Conservation (phyloP, 2,797 vertebrate genomes). For the Bryconaethiops microstoma region DNA sequence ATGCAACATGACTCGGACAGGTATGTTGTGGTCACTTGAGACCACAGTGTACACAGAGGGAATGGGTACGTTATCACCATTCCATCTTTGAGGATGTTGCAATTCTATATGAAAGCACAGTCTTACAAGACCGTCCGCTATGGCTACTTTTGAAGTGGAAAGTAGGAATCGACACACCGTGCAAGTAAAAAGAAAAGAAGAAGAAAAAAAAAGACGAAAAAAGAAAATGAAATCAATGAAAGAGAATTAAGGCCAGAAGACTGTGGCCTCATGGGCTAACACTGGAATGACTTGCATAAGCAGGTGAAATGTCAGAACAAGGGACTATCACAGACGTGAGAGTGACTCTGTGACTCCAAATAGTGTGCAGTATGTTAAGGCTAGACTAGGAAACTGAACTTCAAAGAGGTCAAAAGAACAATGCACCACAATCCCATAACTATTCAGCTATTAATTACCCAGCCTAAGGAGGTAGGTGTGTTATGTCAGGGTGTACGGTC, state of each 20-base stretch:
- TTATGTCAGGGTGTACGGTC: not conserved
- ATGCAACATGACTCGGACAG: not conserved
- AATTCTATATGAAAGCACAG: conserved; percentile 8
- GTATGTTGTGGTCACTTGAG: not conserved
- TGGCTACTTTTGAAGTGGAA: conserved; percentile 61
- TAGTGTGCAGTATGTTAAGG: not conserved
- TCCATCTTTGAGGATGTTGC: conserved; percentile 50
- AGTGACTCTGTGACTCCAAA: not conserved
- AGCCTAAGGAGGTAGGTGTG: not conserved
- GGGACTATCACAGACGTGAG: conserved; percentile 69
- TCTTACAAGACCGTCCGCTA: conserved; percentile 49
- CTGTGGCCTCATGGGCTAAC: conserved; percentile 6
- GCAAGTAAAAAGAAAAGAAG: conserved; percentile 3
- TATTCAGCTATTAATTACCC: not conserved
- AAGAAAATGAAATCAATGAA: conserved; percentile 17
- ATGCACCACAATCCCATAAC: not conserved
- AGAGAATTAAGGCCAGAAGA: not conserved
- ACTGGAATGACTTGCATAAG: conserved; percentile 21
- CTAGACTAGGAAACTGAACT: not conserved
- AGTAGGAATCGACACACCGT: conserved; percentile 49
- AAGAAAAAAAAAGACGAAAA: conserved; percentile 17
- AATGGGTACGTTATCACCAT: conserved; percentile 45
- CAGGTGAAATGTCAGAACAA: conserved; percentile 52
- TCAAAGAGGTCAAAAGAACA: not conserved
- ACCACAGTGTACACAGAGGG: not conserved